Percentiles rank a stretch among this genome's conserved stretches.
phyloP scores from a whole-genome alignment of 2,797 vertebrate species.

The Sebastes vulpes region DNA sequence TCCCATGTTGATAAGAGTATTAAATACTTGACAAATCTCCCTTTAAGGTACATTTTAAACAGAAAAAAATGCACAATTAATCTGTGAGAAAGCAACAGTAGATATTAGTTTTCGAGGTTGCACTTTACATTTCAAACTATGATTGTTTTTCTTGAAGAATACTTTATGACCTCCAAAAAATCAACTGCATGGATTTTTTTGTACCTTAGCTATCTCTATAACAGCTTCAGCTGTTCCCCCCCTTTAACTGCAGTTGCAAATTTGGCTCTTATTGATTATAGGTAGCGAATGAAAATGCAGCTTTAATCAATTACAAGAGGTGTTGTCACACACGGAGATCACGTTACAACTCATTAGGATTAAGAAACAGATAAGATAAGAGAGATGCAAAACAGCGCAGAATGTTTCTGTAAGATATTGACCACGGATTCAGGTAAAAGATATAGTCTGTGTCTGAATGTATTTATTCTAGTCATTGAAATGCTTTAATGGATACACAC shows the following conservation, averaged over 20 bases:
- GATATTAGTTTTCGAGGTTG: not conserved
- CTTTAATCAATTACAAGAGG: constrained; percentile 42
- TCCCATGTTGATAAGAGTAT: no score
- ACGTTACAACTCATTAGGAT: constrained; percentile 44
- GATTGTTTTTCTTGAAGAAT: not conserved
- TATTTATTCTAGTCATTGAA: not conserved
- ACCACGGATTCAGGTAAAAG: constrained; percentile 10
- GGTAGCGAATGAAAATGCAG: constrained; percentile 30
- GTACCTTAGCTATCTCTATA: not conserved
- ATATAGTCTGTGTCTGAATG: not conserved
- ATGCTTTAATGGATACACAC: not conserved
- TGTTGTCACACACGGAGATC: constrained; percentile 1
- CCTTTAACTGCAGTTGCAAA: no score
- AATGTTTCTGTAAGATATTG: constrained; percentile 19
- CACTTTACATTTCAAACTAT: not conserved
- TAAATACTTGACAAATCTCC: no score
- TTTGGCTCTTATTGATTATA: constrained; percentile 24
- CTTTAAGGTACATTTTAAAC: no score
- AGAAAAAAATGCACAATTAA: no score
- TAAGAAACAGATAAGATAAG: constrained; percentile 54
- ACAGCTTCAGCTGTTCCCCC: not conserved
- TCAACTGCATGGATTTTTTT: not conserved
- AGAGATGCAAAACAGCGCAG: constrained; percentile 39
- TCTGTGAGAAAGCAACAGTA: no score
- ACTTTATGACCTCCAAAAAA: not conserved